Evolutionary conservation across 1,140 invertebrate genomes (phyloP), one percentile per base, ranked within the genome.

Genomic region (Rhynchophorus ferrugineus): DNA sequence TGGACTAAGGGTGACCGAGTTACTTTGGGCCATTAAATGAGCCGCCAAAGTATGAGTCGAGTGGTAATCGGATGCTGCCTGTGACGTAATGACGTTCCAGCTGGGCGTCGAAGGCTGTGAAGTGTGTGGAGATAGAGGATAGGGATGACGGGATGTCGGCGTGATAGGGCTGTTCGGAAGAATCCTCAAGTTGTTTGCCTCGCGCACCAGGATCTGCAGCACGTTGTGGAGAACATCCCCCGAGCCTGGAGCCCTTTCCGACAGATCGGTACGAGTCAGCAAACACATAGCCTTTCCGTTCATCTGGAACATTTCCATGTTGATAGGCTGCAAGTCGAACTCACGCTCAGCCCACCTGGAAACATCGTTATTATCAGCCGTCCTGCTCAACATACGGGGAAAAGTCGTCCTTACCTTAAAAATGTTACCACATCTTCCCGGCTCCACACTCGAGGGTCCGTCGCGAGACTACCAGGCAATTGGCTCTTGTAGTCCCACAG

Each of bases 231-330:
- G 73, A 5, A 97, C 84, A 68, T 96, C 92, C 0, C 93, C 93
- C 13, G 90, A 89, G 0, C 90, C 87, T 0, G 91, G 91, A 59
- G 89, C 90, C 48, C 93, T 76, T 63, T 94, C 91, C 3, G 85
- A 88, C 49, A 96, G 78, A 71, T 96, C 92, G 2, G 81, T 82
- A 68, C 94, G 88, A 14, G 87, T 94, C 47, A 95, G 71, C 29
- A 97, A 73, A 67, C 91, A 94, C 50, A 56, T 53, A 9, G 49
- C 65, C 72, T 78, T 75, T 83, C 93, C 94, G 71, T 97, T 97
- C 91, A 97, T 95, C 75, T 94, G 91, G 70, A 97, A 95, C 73
- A 91, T 83, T 63, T 95, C 91, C 78, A 91, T 85, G 66, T 95
- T 89, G 62, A 96, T 87, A 49, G 84, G 80, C 13, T 91, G 90